These are phyloP conservation scores for Astatoreochromis straeleni DNA, from an alignment of 2,113 vertebrate genomes.

Conservation along the genomic window DNA sequence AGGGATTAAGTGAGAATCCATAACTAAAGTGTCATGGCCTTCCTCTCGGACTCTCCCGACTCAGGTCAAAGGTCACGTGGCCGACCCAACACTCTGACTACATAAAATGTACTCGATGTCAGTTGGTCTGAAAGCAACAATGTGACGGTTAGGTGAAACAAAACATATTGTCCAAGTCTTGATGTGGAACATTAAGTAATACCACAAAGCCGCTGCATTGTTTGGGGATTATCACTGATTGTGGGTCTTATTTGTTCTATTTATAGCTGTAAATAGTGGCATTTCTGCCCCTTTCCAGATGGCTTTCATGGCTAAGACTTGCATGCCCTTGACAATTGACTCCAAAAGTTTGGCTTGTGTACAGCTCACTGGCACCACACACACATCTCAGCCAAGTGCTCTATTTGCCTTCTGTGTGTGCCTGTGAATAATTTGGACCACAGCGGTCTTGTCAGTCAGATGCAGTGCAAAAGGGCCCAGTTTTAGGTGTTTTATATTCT, in stretches of 20 bases:
- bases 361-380: conserved; percentile 10
- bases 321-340: conserved; percentile 48
- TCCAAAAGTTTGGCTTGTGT: conserved; percentile 47
- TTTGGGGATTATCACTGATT: conserved; percentile 44
- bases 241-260: conserved; percentile 51
- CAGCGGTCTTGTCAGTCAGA: conserved; percentile 47
- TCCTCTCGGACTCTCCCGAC: conserved; percentile 1
- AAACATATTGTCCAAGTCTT: conserved; percentile 1
- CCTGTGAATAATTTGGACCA: conserved; percentile 50
- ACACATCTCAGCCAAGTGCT: conserved; percentile 1
- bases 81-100: neutral
- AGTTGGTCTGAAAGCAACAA: conserved; percentile 4
- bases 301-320: conserved; percentile 30
- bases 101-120: neutral
- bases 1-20: conserved; percentile 14
- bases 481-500: conserved; percentile 43
- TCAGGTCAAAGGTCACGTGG: conserved; percentile 42
- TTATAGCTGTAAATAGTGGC: conserved; percentile 53
- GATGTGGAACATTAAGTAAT: conserved; percentile 8
- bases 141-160: neutral
- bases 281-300: conserved; percentile 63
- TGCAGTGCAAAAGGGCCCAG: neutral
- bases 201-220: conserved; percentile 32
- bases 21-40: conserved; percentile 17
- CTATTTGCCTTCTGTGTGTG: conserved; percentile 11